Base-by-base conservation (phyloP, 2,888 invertebrate genomes). In the Lasioglossum pauxillum region DNA sequence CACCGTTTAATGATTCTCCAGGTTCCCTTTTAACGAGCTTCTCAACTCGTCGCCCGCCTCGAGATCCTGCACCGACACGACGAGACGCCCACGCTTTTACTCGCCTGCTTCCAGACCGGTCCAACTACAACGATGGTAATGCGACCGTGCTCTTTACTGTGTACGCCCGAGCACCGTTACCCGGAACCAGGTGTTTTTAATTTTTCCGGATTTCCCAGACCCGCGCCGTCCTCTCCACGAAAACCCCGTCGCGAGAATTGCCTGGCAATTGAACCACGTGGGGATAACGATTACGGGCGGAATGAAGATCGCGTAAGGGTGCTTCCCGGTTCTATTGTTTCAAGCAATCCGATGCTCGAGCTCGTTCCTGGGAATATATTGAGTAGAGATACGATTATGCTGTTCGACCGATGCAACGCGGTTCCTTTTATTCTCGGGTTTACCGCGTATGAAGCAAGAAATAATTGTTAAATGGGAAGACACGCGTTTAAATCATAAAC, bases 1-100 rank as follows among this genome's bases (percentile, higher is more conserved):
- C 87, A 75, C 75, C 88, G 85, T 89, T 91, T 91, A 91, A 91
- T 85, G 89, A 82, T 77, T 83, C 90, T 86, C 69, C 71, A 76
- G 78, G 78, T 83, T 83, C 86, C 67, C 83, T 89, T 90, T 88
- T 75, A 87, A 84, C 81, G 72, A 75, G 84, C 75, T 64, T 64
- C 64, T 64, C 81, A 82, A 79, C 72, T 76, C 79, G 81, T 38
- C 72, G 53, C 75, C 27, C 27, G 35, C 84, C 84, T 84, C 83
- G 82, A 86, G 67, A 31, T 35, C 67, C 31, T 8, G 53, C 53
- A 53, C 53, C 53, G 53, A 53, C 53, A 46, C 46, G 19, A 19
- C 46, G 16, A 46, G 57, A 57, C 23, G 57, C n/a, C 57, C 57
- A n/a, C 57, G 57, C 57, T n/a, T n/a, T 57, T 57, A 12, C 57